These are phyloP conservation scores for Phytoseiulus persimilis DNA, from an alignment of 2,888 invertebrate species.

Conservation along the genomic window DNA sequence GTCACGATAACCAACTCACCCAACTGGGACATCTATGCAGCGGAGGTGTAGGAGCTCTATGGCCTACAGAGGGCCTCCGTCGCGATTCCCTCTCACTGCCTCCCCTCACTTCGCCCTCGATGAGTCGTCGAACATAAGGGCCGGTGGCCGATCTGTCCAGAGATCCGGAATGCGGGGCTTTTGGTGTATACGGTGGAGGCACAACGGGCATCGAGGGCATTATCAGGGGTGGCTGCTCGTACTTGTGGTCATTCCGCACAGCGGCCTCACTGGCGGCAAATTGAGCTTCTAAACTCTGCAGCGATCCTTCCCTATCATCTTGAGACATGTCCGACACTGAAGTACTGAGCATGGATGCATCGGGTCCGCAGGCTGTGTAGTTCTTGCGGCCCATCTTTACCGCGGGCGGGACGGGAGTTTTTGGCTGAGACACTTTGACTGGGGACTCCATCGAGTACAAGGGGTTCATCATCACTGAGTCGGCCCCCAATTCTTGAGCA, in stretches of 20 bases:
- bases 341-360: slow-evolving; percentile 22
- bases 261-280: slow-evolving; percentile 25
- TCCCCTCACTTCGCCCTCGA: slow-evolving; percentile 42
- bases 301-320: slow-evolving; percentile 21
- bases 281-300: slow-evolving; percentile 25
- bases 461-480: slow-evolving; percentile 29
- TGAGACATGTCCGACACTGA: slow-evolving; percentile 30
- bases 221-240: not conserved
- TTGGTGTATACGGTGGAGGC: not conserved
- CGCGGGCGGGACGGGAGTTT: slow-evolving; percentile 22
- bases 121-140: slow-evolving; percentile 45
- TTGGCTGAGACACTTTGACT: slow-evolving; percentile 20
- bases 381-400: slow-evolving; percentile 32
- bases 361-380: slow-evolving; percentile 12
- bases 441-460: slow-evolving; percentile 31
- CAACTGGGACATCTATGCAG: slow-evolving; percentile 82
- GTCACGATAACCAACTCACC: slow-evolving; percentile 52
- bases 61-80: slow-evolving; percentile 39
- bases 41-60: slow-evolving; percentile 76
- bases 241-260: not conserved
- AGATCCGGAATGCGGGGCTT: slow-evolving; percentile 43
- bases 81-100: slow-evolving; percentile 47
- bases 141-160: slow-evolving; percentile 45
- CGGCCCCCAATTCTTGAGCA: slow-evolving; percentile 17
- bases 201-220: not conserved